Conservation (phyloP, 2,113 vertebrate genomes). For the Erythrocebus patas region DNA sequence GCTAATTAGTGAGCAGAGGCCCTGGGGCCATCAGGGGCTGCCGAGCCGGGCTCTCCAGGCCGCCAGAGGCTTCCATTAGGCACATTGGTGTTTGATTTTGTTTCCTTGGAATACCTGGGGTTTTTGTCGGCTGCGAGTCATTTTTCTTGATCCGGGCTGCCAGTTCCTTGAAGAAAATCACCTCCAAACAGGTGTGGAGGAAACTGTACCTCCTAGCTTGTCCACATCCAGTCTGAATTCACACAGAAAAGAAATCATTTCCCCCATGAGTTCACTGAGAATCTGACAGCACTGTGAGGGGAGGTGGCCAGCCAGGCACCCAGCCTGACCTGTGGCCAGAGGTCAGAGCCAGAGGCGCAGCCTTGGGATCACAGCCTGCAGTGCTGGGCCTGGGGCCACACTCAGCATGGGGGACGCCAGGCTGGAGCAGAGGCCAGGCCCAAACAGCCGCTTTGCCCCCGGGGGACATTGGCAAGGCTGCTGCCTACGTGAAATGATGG, state of each 20-base stretch:
- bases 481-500: neutral
- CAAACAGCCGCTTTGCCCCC: neutral
- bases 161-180: neutral
- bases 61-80: neutral
- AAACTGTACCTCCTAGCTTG: neutral
- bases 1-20: neutral
- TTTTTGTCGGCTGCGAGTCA: neutral
- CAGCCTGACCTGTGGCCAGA: neutral
- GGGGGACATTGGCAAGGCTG: neutral
- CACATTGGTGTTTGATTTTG: neutral
- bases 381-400: neutral
- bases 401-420: neutral
- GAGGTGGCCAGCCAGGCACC: accelerated
- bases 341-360: too few relatives aligned
- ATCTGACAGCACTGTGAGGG: accelerated
- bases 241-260: neutral
- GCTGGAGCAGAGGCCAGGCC: neutral
- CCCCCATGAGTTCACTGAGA: neutral
- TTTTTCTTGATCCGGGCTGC: neutral
- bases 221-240: too few relatives aligned
- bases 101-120: neutral
- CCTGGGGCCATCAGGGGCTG: neutral
- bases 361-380: neutral
- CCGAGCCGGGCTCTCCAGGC: neutral
- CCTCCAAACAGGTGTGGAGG: too few relatives aligned